Percentiles rank a stretch among this genome's conserved stretches.
Conservation (phyloP, 2,113 vertebrate genomes). For the Pelusios castaneus region DNA sequence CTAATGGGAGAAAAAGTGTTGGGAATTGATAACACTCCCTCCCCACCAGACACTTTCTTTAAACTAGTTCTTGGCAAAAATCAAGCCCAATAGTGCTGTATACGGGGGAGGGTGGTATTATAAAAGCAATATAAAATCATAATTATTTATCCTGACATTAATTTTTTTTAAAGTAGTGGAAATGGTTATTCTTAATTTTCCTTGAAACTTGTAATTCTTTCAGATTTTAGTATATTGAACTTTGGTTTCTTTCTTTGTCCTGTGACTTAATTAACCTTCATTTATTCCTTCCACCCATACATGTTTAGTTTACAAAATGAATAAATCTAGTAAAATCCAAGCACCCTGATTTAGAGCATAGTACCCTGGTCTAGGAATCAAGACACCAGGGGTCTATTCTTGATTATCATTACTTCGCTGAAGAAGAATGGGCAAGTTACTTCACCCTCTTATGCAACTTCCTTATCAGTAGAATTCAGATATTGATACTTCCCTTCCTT, state of each 20-base stretch:
- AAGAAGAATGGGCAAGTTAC: rapidly evolving
- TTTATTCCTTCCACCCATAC: not conserved
- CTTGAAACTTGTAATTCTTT: not conserved
- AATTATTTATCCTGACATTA: not conserved
- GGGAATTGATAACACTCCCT: not conserved
- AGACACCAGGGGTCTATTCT: rapidly evolving
- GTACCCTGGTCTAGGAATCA: not conserved
- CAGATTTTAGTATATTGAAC: not conserved
- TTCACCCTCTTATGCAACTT: not conserved
- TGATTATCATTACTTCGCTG: not conserved
- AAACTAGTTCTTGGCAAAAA: rapidly evolving
- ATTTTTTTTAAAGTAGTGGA: not conserved
- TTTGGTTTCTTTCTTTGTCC: rapidly evolving
- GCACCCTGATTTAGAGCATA: rapidly evolving
- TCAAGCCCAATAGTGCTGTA: rapidly evolving
- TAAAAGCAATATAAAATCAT: not conserved
- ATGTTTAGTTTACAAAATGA: not conserved
- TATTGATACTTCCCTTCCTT: not conserved
- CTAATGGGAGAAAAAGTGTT: not conserved
- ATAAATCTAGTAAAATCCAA: not conserved
- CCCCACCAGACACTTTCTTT: rapidly evolving
- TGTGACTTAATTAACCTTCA: not conserved
- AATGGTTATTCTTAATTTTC: not conserved
- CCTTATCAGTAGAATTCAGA: not conserved
- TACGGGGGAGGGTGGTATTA: rapidly evolving